phyloP scores from a whole-genome alignment of 1,140 invertebrate species.

The Drosophila pseudoananassae region DNA sequence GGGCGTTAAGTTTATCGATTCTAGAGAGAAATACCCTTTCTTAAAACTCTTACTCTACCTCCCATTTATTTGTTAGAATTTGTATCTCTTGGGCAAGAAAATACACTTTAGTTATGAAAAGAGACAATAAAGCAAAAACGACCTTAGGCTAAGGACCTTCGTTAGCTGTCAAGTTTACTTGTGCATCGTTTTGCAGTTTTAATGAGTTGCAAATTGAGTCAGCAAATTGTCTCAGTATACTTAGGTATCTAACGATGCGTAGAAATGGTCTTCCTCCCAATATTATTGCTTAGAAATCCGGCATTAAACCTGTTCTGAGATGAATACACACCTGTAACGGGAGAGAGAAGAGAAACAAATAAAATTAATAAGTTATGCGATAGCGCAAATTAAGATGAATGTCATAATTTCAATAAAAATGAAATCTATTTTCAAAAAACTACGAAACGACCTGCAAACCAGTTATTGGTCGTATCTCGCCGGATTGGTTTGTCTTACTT shows the following conservation, averaged over 20 bases:
- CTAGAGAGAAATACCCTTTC: background rate
- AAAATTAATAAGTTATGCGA: slow-evolving; percentile 76
- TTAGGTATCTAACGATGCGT: slow-evolving; percentile 42
- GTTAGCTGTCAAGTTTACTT: slow-evolving; percentile 56
- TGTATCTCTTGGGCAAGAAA: slow-evolving; percentile 16
- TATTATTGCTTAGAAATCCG: slow-evolving; percentile 6
- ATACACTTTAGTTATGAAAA: slow-evolving; percentile 12
- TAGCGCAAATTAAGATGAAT: slow-evolving; percentile 79
- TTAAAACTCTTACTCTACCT: no score
- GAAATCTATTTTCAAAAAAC: slow-evolving; percentile 70
- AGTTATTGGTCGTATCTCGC: slow-evolving; percentile 21
- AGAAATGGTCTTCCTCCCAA: slow-evolving; percentile 1
- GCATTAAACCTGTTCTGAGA: slow-evolving; percentile 52
- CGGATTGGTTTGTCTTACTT: slow-evolving; percentile 25
- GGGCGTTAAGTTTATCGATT: background rate
- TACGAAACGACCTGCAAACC: slow-evolving; percentile 32
- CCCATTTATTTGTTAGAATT: background rate
- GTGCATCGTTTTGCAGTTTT: slow-evolving; percentile 54
- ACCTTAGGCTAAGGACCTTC: slow-evolving; percentile 36
- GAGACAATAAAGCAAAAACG: slow-evolving; percentile 5
- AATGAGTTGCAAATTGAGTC: slow-evolving; percentile 60
- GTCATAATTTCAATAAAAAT: slow-evolving; percentile 81
- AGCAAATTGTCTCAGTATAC: slow-evolving; percentile 39
- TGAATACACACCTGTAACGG: slow-evolving; percentile 67
- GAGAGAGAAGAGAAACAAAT: slow-evolving; percentile 28